Conservation (phyloP, 2,888 invertebrate genomes). For the Rotaria socialis region DNA sequence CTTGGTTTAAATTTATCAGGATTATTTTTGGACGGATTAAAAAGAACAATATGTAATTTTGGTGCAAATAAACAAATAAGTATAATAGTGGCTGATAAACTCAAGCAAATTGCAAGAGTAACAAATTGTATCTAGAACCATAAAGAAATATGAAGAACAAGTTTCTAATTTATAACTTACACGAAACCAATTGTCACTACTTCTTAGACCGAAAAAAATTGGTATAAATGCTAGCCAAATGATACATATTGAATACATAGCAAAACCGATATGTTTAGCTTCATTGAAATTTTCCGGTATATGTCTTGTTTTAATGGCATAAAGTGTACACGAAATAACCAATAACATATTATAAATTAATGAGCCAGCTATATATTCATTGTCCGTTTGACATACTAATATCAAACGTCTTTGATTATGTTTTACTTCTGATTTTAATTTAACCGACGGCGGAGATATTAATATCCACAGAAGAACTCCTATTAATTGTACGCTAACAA, state of each 20-base stretch:
- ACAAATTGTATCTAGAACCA: slow-evolving; percentile 68
- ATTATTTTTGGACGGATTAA: slow-evolving; percentile 72
- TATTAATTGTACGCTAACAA: slow-evolving; percentile 68
- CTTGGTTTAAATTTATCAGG: slow-evolving; percentile 57
- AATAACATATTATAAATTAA: slow-evolving; percentile 68
- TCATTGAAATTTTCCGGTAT: slow-evolving; percentile 71
- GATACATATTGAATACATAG: slow-evolving; percentile 70
- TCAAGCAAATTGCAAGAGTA: slow-evolving; percentile 69
- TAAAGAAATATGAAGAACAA: neutral
- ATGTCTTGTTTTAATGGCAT: slow-evolving; percentile 68
- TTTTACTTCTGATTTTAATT: slow-evolving; percentile 36
- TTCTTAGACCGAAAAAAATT: slow-evolving; percentile 56
- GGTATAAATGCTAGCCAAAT: slow-evolving; percentile 66
- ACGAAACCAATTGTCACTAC: slow-evolving; percentile 39
- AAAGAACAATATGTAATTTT: slow-evolving; percentile 70
- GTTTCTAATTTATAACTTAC: neutral
- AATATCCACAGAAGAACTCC: slow-evolving; percentile 49
- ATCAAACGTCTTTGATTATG: slow-evolving; percentile 62
- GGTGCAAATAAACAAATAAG: slow-evolving; percentile 70
- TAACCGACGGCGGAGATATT: slow-evolving; percentile 33
- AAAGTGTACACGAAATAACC: slow-evolving; percentile 67
- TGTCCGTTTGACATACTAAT: slow-evolving; percentile 67
- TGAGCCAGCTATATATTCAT: slow-evolving; percentile 67
- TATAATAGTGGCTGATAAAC: slow-evolving; percentile 69
- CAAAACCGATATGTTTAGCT: slow-evolving; percentile 69